Conservation (phyloP, 35 echinoderm and acorn worm genomes). For the Holothuria glaberrima region DNA sequence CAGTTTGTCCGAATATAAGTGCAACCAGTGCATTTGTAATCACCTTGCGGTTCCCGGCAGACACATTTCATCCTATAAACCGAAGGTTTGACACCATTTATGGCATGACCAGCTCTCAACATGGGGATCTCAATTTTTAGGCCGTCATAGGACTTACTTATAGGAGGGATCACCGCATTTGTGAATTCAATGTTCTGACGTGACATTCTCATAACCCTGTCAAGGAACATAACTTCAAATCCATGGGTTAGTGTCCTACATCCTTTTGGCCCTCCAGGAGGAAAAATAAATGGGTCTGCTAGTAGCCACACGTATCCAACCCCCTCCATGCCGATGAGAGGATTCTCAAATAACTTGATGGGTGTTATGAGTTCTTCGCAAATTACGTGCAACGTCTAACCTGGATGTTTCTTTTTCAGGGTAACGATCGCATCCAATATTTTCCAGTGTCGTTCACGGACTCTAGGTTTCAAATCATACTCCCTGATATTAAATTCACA, state of each 20-base stretch:
- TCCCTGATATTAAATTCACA: not conserved
- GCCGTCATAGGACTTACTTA: not conserved
- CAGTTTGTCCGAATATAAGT: not conserved
- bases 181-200: constrained; percentile 36
- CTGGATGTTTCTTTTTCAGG: not conserved
- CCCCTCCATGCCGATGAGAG: not conserved
- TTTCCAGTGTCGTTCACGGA: not conserved
- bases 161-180: not conserved
- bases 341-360: not conserved
- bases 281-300: not conserved
- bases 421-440: not conserved
- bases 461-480: not conserved
- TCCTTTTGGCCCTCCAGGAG: not conserved
- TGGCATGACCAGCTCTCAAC: constrained; percentile 18
- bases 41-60: not conserved
- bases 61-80: constrained; percentile 45
- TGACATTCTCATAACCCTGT: constrained; percentile 36
- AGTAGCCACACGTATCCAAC: constrained; percentile 6
- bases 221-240: not conserved
- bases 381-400: constrained; percentile 14
- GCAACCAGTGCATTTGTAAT: not conserved
- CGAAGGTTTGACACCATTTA: constrained; percentile 3
- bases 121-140: not conserved
- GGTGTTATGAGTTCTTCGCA: not conserved
- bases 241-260: not conserved